Evolutionary conservation across 2,113 vertebrate genomes (phyloP).

Genomic region (Lipophrys pholis): DNA sequence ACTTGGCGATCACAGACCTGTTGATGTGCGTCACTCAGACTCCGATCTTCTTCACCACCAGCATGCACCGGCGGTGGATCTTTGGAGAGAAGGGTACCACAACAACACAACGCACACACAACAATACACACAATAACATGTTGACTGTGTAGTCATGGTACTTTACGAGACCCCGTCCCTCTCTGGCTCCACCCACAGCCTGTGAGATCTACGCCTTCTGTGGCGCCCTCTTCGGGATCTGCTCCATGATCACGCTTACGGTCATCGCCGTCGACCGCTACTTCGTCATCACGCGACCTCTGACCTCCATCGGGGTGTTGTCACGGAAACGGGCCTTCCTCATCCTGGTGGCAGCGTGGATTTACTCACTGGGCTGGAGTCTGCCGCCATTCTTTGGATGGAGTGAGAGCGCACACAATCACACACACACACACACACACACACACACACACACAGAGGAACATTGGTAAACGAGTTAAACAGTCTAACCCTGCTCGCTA

Average conservation of each 20-base stretch:
- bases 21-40: conserved; percentile 92
- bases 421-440: conserved; percentile 10
- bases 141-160: too few species aligned
- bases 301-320: conserved; percentile 77
- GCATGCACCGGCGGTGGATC: conserved; percentile 91
- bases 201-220: conserved; percentile 81
- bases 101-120: too few species aligned
- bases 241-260: conserved; percentile 81
- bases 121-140: too few species aligned
- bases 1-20: conserved; percentile 91
- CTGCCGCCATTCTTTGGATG: conserved; percentile 81
- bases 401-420: conserved; percentile 65
- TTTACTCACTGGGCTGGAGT: conserved; percentile 78
- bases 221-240: conserved; percentile 80
- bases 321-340: conserved; percentile 68
- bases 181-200: conserved; percentile 31
- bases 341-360: conserved; percentile 68
- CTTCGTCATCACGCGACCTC: conserved; percentile 79
- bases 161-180: too few species aligned
- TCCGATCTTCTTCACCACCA: conserved; percentile 90
- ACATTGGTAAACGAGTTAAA: too few species aligned
- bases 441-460: not conserved
- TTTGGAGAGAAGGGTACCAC: conserved; percentile 90
- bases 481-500: too few species aligned
- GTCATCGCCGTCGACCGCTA: conserved; percentile 78